These are phyloP conservation scores for Eremophila alpestris DNA, from an alignment of 2,797 vertebrate species.

Conservation along the genomic window DNA sequence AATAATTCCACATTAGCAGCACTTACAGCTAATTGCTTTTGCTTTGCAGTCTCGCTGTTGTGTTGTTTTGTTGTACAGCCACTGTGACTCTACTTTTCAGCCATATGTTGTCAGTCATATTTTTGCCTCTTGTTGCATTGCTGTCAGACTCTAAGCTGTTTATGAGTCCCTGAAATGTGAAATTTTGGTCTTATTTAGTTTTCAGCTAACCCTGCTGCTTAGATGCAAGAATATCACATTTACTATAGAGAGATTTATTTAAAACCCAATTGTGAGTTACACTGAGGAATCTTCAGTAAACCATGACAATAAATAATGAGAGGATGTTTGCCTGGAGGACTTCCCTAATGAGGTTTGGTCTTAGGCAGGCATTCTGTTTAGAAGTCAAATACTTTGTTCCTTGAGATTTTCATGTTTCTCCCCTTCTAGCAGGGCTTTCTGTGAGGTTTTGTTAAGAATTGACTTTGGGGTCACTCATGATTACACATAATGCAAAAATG, in stretches of 20 bases:
- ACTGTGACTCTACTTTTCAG: neutral
- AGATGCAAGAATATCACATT: neutral
- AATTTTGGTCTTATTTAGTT: slow-evolving; percentile 1
- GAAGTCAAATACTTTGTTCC: slow-evolving; percentile 5
- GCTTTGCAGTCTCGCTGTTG: neutral
- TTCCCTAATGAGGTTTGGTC: slow-evolving; percentile 40
- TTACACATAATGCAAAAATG: neutral
- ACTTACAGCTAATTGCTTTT: neutral
- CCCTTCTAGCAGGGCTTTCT: neutral
- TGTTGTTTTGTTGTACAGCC: neutral
- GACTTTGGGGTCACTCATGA: neutral
- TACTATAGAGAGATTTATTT: slow-evolving; percentile 32
- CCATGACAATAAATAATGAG: slow-evolving; percentile 54
- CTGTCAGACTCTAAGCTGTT: slow-evolving; percentile 13
- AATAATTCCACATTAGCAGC: neutral
- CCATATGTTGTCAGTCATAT: neutral
- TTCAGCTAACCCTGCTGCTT: slow-evolving; percentile 13
- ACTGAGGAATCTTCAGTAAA: slow-evolving; percentile 42
- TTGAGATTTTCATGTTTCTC: neutral
- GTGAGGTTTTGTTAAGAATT: neutral
- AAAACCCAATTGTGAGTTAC: slow-evolving; percentile 4
- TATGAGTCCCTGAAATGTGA: neutral
- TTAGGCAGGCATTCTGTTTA: neutral
- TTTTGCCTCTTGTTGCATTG: neutral
- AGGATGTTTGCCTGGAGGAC: slow-evolving; percentile 35